These are phyloP conservation scores for Amphibalanus amphitrite DNA, from an alignment of 1,140 invertebrate genomes.

Conservation along the genomic window DNA sequence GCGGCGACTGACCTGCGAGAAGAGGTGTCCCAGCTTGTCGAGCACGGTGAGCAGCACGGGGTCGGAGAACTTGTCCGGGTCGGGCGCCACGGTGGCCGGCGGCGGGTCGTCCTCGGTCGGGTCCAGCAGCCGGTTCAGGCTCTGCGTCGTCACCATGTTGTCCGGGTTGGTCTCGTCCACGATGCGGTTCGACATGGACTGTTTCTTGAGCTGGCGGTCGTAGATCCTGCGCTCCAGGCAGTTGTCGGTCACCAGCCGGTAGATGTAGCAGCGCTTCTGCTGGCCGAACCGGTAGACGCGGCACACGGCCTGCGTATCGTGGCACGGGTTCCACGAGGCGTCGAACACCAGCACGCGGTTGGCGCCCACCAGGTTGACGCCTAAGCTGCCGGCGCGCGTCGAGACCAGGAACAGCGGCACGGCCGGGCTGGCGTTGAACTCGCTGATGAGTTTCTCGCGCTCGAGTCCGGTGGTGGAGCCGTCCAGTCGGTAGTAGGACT, in stretches of 20 bases:
- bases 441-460: conserved; percentile 88
- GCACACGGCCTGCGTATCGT: conserved; percentile 96
- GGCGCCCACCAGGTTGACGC: conserved; percentile 93
- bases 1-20: conserved; percentile 25
- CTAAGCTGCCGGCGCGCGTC: conserved; percentile 87
- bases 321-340: conserved; percentile 99
- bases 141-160: conserved; percentile 8
- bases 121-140: conserved; percentile 78
- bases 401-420: conserved; percentile 90
- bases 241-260: conserved; percentile 90
- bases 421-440: conserved; percentile 84
- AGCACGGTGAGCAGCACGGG: conserved; percentile 58
- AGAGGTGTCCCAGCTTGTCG: conserved; percentile 41
- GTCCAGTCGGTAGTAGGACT: conserved; percentile 42
- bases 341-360: conserved; percentile 95
- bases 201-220: conserved; percentile 93
- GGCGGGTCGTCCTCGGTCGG: conserved; percentile 67
- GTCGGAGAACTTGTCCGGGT: conserved; percentile 58
- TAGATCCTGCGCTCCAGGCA: conserved; percentile 96
- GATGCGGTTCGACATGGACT: conserved; percentile 86
- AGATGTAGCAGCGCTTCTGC: conserved; percentile 83
- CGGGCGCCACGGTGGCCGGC: conserved; percentile 45
- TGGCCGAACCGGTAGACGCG: conserved; percentile 94
- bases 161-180: conserved; percentile 97
- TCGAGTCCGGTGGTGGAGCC: conserved; percentile 87